phyloP scores from a whole-genome alignment of 92 coral and sea anemone genomes.

The Palythoa heliodiscus region DNA sequence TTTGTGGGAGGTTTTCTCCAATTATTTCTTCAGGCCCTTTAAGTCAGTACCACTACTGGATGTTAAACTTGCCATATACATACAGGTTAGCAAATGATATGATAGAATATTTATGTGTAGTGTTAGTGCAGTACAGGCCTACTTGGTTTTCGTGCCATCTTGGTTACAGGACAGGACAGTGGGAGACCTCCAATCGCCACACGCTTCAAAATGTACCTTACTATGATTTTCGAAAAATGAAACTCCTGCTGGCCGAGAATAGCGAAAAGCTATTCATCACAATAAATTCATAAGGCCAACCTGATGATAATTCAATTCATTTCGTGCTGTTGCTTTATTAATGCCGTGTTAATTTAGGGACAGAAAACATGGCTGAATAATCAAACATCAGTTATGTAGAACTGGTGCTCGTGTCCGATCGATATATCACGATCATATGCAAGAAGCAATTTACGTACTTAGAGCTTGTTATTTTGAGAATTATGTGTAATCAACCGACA shows the following conservation, averaged over 20 bases:
- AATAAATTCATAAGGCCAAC: background rate
- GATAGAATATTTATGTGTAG: background rate
- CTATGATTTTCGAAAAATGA: background rate
- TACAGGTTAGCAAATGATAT: slow-evolving; percentile 17
- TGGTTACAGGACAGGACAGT: slow-evolving; percentile 36
- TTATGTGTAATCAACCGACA: slow-evolving; percentile 25
- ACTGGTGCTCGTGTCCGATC: background rate
- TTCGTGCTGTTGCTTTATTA: slow-evolving; percentile 26
- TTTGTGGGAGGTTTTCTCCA: slow-evolving; percentile 3
- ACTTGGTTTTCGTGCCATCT: slow-evolving; percentile 18
- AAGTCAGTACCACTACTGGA: background rate
- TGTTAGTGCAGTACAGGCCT: slow-evolving; percentile 21
- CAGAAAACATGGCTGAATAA: slow-evolving; percentile 33
- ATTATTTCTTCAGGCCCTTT: slow-evolving; percentile 4
- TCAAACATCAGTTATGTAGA: slow-evolving; percentile 14
- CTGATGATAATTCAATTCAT: background rate
- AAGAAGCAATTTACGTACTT: slow-evolving; percentile 2
- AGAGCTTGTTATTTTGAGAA: slow-evolving; percentile 16
- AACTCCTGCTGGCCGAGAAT: background rate
- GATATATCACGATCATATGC: background rate
- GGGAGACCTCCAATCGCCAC: background rate
- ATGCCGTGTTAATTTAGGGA: slow-evolving; percentile 27
- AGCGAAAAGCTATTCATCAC: background rate
- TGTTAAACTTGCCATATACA: background rate
- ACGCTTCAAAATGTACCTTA: background rate